phyloP scores from a whole-genome alignment of 2,888 invertebrate genomes.

The Caenorhabditis sp. region DNA sequence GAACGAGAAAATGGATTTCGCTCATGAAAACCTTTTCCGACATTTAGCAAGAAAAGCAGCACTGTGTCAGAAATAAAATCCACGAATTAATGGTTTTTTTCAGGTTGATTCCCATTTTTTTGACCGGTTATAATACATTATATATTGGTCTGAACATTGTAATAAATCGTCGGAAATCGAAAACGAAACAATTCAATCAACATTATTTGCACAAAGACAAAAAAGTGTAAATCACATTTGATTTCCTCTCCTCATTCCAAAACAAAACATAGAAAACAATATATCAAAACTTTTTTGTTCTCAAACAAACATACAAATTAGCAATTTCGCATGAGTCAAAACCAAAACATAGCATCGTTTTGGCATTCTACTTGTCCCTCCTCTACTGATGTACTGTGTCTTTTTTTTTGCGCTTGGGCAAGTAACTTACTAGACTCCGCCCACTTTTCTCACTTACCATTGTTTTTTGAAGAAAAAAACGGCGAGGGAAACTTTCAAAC shows the following conservation, averaged over 20 bases:
- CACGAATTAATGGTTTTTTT: too few species aligned
- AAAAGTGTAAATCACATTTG: not conserved
- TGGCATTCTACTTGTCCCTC: not conserved
- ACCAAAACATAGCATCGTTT: not conserved
- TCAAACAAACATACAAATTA: not conserved
- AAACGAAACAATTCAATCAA: not conserved
- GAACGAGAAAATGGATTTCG: too few species aligned
- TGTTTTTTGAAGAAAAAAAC: not conserved
- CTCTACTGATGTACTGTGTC: not conserved
- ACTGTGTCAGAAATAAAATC: too few species aligned
- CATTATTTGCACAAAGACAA: not conserved
- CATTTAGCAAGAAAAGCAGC: too few species aligned
- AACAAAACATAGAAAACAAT: not conserved
- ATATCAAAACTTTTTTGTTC: not conserved
- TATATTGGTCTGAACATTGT: too few species aligned
- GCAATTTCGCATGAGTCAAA: not conserved
- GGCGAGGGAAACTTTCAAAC: not conserved
- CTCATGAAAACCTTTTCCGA: too few species aligned
- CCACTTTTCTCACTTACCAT: not conserved
- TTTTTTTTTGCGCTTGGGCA: not conserved
- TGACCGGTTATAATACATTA: too few species aligned
- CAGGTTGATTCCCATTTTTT: too few species aligned
- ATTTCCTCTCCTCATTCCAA: not conserved
- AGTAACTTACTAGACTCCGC: not conserved
- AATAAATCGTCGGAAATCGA: not conserved